Conservation (phyloP, 2,113 vertebrate species). For the Nibea albiflora region DNA sequence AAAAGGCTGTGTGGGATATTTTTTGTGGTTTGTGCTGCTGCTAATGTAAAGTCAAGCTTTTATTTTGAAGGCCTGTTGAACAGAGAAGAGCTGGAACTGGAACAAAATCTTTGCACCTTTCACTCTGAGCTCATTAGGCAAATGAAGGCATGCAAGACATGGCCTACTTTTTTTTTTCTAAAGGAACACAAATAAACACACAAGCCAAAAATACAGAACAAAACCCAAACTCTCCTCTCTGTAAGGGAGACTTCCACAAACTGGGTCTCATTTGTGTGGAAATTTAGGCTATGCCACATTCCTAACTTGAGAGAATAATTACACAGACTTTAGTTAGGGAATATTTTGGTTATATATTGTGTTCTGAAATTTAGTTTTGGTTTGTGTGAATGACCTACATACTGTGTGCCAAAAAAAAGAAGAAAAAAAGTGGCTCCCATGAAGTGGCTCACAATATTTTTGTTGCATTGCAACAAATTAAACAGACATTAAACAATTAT, state of each 20-base stretch:
- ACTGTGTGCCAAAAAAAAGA: neutral
- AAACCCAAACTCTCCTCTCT: neutral
- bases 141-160: constrained; percentile 9
- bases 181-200: constrained; percentile 21
- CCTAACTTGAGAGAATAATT: neutral
- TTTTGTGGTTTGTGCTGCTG: neutral
- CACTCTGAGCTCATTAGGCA: constrained; percentile 13
- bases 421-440: too few species aligned
- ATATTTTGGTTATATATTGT: neutral
- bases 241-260: neutral
- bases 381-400: neutral
- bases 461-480: too few species aligned
- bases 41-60: neutral
- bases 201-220: constrained; percentile 7
- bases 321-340: neutral
- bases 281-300: neutral
- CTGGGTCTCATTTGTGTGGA: neutral
- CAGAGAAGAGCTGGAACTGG: neutral
- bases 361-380: neutral
- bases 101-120: constrained; percentile 3
- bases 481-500: too few species aligned
- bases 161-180: constrained; percentile 16
- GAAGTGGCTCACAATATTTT: neutral
- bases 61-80: neutral
- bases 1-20: neutral